Evolutionary conservation across 2,113 vertebrate genomes (phyloP), one percentile per base, ranked within the genome.

Genomic region (Merops nubicus): DNA sequence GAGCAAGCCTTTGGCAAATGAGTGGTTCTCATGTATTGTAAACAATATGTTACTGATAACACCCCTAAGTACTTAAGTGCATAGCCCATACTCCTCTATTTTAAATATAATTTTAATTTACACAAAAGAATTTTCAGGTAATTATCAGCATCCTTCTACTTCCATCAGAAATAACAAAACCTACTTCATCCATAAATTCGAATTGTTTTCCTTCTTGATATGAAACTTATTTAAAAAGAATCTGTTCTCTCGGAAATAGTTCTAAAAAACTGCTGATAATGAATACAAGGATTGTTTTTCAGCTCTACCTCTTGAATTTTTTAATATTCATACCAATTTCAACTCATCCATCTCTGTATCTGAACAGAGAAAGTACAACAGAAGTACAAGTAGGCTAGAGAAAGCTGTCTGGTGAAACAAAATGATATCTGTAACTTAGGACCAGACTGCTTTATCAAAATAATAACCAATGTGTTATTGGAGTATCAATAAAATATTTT

Each of bases 221-320:
- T 20, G 51, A 74, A 65, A 70, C 15, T 53, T 69, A 48, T 19
- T 64, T n/a, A 25, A 92, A 69, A 84, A 88, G 36, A 19, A 14
- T 16, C 34, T 63, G 13, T 85, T 89, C 85, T 51, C 50, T 42
- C 51, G 47, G 53, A 87, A 94, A 72, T 51, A 53, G 83, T 60
- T 80, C 77, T 78, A 91, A 93, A 95, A 88, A 56, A 89, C 42
- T 76, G 91, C 65, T 95, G 85, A 69, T 93, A 96, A 97, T 83
- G 92, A 95, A 97, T 85, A 96, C 67, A 94, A 96, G 92, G 86
- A 75, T 87, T 74, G 63, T 89, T 92, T 95, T 79, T 72, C 69
- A 90, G 88, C 78, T 76, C 56, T 68, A 75, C 70, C 85, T 94
- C 93, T 95, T 98, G 93, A 97, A 98, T 96, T 97, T 97, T 98